Evolutionary conservation across 37 sponge, comb jelly and placozoan genomes (phyloP).

Genomic region (Cliona cf. orientalis): DNA sequence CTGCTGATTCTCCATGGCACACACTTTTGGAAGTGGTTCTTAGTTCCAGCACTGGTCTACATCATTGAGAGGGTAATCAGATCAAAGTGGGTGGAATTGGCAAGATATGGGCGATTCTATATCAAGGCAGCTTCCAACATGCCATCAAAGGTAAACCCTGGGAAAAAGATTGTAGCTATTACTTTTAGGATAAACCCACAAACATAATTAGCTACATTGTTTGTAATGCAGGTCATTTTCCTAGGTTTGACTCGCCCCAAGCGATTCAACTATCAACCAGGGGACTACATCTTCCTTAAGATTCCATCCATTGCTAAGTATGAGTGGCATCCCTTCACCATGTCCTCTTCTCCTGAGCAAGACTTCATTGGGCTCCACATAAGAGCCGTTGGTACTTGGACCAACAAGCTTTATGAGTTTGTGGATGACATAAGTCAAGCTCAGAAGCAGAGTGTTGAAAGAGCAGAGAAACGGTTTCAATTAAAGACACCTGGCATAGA

Average conservation of each 20-base stretch:
- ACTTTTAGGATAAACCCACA: not conserved
- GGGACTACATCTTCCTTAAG: conserved; percentile 85
- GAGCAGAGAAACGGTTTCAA: too few species aligned
- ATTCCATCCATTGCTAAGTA: conserved; percentile 86
- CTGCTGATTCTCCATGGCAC: conserved; percentile 82
- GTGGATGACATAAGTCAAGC: conserved; percentile 59
- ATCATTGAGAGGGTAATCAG: conserved; percentile 72
- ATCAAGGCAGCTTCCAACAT: conserved; percentile 69
- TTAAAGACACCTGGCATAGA: too few species aligned
- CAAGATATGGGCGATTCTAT: conserved; percentile 74
- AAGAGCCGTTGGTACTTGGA: conserved; percentile 88
- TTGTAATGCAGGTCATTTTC: conserved; percentile 70
- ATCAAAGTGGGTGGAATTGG: conserved; percentile 74
- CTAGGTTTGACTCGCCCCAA: conserved; percentile 69
- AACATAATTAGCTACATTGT: too few species aligned
- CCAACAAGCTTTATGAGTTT: conserved; percentile 78
- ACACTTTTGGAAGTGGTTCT: conserved; percentile 86
- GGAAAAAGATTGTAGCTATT: too few species aligned
- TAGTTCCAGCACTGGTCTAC: conserved; percentile 71
- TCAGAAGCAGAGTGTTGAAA: not conserved
- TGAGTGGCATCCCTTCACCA: conserved; percentile 95
- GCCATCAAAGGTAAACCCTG: conserved; percentile 80
- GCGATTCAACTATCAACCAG: conserved; percentile 79
- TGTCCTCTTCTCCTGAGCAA: conserved; percentile 80
- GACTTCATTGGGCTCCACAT: conserved; percentile 84